Base-by-base conservation (phyloP, 2,113 vertebrate species). In the Oceanites oceanicus region DNA sequence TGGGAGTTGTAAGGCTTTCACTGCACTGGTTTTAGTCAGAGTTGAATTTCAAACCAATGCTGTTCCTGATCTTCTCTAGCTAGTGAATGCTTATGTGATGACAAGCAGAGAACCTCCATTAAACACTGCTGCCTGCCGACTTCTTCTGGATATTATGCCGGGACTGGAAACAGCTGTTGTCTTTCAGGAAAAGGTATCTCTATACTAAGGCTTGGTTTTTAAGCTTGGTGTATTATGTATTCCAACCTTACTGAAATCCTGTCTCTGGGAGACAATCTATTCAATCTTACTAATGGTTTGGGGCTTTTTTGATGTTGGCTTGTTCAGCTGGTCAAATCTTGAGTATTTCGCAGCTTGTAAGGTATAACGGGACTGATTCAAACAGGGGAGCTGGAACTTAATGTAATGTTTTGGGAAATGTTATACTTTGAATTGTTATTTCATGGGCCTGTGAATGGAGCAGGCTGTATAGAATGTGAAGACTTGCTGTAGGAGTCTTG, bases 1-100 rank as follows among this genome's bases (percentile, higher is more conserved):
- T 90, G 80, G 76, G 59, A 92, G 22, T 91, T 38, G 36, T 70
- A 79, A 93, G 32, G 38, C 50, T 93, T 91, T 96, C 76, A 53
- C 40, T 95, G 66, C n/a, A 36, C 8, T 92, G 75, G n/a, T 80
- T 94, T 97, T 94, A 73, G 32, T 88, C 52, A 77, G 55, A 74
- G 52, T 92, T 96, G 66, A 56, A 68, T 97, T 96, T 94, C 62
- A 94, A 76, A 79, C 56, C 47, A 59, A 23, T 90, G 71, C 34
- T 94, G n/a, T 95, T 91, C 21, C 50, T 97, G 53, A 61, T 97
- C 87, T 82, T 82, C 82, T 93, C 36, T 87, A 99, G 99, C 97
- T 99, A 96, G 99, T 99, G 96, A 99, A 99, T 91, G 99, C 99
- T 32, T 99, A 99, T 14, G 99, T 99, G 96, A 99, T 99, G 99